Evolutionary conservation across 2,888 invertebrate species (phyloP).

Genomic region (Ophonus ardosiacus): DNA sequence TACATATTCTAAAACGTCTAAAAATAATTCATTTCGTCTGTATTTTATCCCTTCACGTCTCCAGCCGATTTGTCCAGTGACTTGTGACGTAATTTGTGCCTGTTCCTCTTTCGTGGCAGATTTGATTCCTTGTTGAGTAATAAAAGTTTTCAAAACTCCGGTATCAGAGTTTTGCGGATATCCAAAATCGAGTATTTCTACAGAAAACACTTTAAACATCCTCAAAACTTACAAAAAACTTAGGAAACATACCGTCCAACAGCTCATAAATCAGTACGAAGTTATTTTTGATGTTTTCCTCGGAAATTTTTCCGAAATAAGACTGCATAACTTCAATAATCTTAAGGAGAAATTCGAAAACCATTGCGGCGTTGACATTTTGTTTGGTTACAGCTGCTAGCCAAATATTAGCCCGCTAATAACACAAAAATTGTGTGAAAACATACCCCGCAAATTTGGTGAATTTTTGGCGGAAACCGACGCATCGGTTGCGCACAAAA

Average conservation of each 20-base stretch:
- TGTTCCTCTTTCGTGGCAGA: slow-evolving; percentile 99
- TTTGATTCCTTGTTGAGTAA: slow-evolving; percentile 99
- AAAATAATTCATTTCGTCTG: slow-evolving; percentile 97
- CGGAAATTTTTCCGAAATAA: slow-evolving; percentile 99
- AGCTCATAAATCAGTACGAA: slow-evolving; percentile 99
- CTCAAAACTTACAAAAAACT: neutral
- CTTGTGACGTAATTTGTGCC: slow-evolving; percentile 98
- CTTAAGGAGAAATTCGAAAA: slow-evolving; percentile 98
- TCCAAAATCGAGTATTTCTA: slow-evolving; percentile 99
- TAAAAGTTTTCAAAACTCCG: slow-evolving; percentile 98
- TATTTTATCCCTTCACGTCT: slow-evolving; percentile 99
- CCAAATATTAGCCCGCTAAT: slow-evolving; percentile 98
- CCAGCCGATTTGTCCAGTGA: slow-evolving; percentile 99
- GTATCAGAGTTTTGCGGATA: slow-evolving; percentile 99
- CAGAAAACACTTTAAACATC: slow-evolving; percentile 49
- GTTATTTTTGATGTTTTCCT: slow-evolving; percentile 99
- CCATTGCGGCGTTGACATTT: slow-evolving; percentile 99
- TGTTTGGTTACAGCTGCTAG: slow-evolving; percentile 99
- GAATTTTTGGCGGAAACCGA: neutral
- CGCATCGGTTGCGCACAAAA: neutral
- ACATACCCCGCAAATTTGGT: too few species aligned
- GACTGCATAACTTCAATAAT: slow-evolving; percentile 99
- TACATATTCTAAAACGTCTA: slow-evolving; percentile 99
- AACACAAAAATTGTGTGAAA: slow-evolving; percentile 33
- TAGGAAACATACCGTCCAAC: slow-evolving; percentile 88